These are phyloP conservation scores for Felis chaus DNA, from an alignment of 2,113 vertebrate species.

Conservation along the genomic window DNA sequence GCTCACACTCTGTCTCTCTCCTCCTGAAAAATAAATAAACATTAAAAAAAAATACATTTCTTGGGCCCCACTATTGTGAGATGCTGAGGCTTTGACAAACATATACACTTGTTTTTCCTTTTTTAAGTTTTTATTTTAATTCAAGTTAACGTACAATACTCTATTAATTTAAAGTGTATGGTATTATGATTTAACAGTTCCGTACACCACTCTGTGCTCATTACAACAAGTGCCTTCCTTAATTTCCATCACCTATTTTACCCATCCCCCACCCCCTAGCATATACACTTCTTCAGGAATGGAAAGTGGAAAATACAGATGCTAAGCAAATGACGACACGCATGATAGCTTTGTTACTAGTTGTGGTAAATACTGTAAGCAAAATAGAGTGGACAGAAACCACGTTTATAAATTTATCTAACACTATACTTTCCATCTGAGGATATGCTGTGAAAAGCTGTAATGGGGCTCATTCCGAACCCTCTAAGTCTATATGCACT, in stretches of 20 bases:
- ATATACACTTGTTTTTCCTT: background rate
- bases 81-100: background rate
- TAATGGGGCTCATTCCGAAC: background rate
- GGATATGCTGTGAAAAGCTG: background rate
- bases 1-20: no score
- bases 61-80: background rate
- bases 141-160: background rate
- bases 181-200: background rate
- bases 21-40: no score
- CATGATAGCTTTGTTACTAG: background rate
- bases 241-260: background rate
- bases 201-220: background rate
- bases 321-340: background rate
- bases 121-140: background rate
- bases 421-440: background rate
- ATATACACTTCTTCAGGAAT: background rate
- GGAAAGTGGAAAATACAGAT: background rate
- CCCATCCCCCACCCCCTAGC: background rate
- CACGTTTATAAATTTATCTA: background rate
- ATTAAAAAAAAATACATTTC: background rate
- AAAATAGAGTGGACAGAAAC: background rate
- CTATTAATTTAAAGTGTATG: background rate
- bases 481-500: background rate
- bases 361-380: background rate
- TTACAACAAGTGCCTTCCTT: background rate